Percentiles rank a stretch among this genome's conserved stretches.
phyloP scores from a whole-genome alignment of 2,797 vertebrate genomes.

The Mormyrus proboscirostris region DNA sequence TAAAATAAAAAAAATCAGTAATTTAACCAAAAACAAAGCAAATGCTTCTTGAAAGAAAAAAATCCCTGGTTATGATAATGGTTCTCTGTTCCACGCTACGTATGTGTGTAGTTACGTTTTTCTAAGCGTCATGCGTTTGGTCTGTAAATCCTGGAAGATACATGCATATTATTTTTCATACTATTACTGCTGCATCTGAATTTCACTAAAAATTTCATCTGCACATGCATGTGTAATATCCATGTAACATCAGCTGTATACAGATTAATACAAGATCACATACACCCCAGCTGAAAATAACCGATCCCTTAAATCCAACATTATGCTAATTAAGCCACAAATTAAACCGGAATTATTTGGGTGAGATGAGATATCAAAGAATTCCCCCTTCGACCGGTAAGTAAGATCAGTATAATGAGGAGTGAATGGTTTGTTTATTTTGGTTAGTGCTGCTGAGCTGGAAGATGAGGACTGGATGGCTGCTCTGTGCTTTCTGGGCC shows the following conservation, averaged over 20 bases:
- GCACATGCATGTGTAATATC: background rate
- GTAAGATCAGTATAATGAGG: background rate
- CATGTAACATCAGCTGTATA: background rate
- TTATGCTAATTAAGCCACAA: background rate
- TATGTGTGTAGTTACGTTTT: background rate
- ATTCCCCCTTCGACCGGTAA: background rate
- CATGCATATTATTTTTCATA: background rate
- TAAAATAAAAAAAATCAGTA: background rate
- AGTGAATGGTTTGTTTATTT: background rate
- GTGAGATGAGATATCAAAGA: background rate
- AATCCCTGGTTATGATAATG: background rate
- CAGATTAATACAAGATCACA: background rate
- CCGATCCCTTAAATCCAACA: background rate
- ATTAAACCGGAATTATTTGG: background rate
- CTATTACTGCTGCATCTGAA: background rate
- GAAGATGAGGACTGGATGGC: background rate
- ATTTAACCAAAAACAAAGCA: conserved; percentile 18
- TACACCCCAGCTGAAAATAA: background rate
- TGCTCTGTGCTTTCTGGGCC: background rate
- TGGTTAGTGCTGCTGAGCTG: background rate
- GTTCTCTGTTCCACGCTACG: background rate
- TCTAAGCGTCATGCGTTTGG: background rate
- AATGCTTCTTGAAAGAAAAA: background rate
- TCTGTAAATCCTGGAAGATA: background rate
- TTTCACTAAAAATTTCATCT: background rate